phyloP scores from a whole-genome alignment of 1,140 invertebrate species.

The Argopecten irradians region DNA sequence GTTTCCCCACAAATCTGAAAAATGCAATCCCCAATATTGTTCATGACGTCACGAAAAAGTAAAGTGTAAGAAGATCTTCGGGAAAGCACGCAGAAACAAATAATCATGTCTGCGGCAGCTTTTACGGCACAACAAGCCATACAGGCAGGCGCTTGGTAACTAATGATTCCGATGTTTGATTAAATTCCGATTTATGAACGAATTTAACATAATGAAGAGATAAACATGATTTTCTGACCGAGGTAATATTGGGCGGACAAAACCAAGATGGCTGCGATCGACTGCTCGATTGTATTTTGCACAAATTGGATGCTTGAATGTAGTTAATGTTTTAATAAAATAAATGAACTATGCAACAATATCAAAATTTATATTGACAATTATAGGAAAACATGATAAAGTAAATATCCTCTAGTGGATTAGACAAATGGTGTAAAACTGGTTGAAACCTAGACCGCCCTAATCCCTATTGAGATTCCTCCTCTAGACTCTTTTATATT shows the following conservation, averaged over 20 bases:
- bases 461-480: too few relatives aligned
- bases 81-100: not conserved
- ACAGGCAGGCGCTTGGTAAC: not conserved
- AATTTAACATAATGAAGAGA: not conserved
- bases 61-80: not conserved
- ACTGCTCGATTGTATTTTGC: too few relatives aligned
- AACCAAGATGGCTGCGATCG: slow-evolving; percentile 1
- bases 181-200: not conserved
- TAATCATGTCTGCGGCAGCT: not conserved
- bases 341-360: too few relatives aligned
- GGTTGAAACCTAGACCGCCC: too few relatives aligned
- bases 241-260: not conserved
- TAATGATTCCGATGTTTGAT: not conserved
- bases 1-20: not conserved
- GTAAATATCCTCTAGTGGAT: too few relatives aligned
- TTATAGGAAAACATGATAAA: too few relatives aligned
- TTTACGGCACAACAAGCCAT: slow-evolving; percentile 8
- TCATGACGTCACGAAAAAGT: not conserved
- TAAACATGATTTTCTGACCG: too few relatives aligned
- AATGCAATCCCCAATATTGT: not conserved
- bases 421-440: too few relatives aligned
- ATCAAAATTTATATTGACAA: too few relatives aligned
- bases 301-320: too few relatives aligned
- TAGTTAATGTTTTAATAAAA: too few relatives aligned
- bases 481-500: too few relatives aligned